These are phyloP conservation scores for Drosophila limbata DNA, from an alignment of 2,888 invertebrate genomes.

Conservation along the genomic window DNA sequence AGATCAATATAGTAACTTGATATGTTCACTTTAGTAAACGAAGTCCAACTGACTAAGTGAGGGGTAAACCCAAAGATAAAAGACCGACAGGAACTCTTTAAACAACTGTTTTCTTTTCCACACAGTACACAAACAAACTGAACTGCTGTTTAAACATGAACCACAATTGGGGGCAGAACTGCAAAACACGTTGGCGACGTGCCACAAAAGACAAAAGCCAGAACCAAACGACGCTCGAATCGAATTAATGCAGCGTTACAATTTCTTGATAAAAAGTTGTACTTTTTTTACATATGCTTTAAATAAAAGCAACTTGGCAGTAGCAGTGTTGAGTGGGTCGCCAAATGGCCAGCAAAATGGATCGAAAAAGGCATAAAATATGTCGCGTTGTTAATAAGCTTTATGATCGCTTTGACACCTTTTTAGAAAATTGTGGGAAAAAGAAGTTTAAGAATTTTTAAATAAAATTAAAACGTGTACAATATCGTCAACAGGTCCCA, in stretches of 20 bases:
- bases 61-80: slow-evolving; percentile 12
- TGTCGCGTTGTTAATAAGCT: slow-evolving; percentile 70
- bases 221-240: slow-evolving; percentile 51
- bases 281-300: slow-evolving; percentile 3
- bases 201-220: slow-evolving; percentile 42
- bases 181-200: slow-evolving; percentile 27
- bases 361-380: slow-evolving; percentile 55
- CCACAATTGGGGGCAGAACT: slow-evolving; percentile 46
- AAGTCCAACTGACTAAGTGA: slow-evolving; percentile 19
- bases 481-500: slow-evolving; percentile 83
- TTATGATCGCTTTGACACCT: slow-evolving; percentile 72
- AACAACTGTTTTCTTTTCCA: slow-evolving; percentile 39
- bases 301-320: slow-evolving; percentile 8
- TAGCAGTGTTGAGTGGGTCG: slow-evolving; percentile 16
- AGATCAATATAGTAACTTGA: slow-evolving; percentile 25
- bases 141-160: slow-evolving; percentile 70
- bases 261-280: slow-evolving; percentile 60
- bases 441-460: background rate
- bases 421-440: slow-evolving; percentile 72
- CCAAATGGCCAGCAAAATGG: slow-evolving; percentile 34
- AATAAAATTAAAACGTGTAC: background rate
- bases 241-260: slow-evolving; percentile 73
- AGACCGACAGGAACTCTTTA: slow-evolving; percentile 26
- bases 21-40: slow-evolving; percentile 13
- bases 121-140: slow-evolving; percentile 54